A percentile compares a stretch with the other conserved stretches of the same genome.
These are phyloP conservation scores for Aphelocoma coerulescens DNA, from an alignment of 2,113 vertebrate species.

Conservation along the genomic window DNA sequence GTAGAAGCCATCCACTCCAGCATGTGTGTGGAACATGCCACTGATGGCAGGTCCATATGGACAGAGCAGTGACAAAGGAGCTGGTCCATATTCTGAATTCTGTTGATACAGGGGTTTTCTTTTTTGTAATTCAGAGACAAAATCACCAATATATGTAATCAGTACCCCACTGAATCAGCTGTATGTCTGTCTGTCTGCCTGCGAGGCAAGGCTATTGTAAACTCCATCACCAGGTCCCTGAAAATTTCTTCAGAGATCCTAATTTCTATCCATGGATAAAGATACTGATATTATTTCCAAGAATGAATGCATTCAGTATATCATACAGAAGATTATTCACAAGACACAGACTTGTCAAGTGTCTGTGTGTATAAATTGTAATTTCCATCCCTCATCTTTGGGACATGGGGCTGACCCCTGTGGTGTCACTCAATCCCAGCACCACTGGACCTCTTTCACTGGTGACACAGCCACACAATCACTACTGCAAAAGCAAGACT, in stretches of 20 bases:
- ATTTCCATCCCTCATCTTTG: not conserved
- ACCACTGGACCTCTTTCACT: not conserved
- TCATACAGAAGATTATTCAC: not conserved
- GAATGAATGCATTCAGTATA: not conserved
- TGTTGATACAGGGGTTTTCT: rapidly evolving
- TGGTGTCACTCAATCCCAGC: not conserved
- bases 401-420: not conserved
- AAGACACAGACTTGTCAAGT: not conserved
- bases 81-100: not conserved
- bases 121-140: not conserved
- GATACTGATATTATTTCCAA: not conserved
- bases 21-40: rapidly evolving
- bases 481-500: not conserved
- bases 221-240: not conserved
- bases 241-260: not conserved
- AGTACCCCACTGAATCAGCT: not conserved
- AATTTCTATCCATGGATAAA: not conserved
- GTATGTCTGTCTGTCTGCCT: not conserved
- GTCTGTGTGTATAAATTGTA: not conserved
- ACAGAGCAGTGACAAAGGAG: not conserved
- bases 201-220: not conserved
- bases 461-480: not conserved
- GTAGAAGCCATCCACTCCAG: not conserved
- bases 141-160: not conserved
- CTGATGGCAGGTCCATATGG: rapidly evolving